phyloP scores from a whole-genome alignment of 2,888 invertebrate species.

The Eristalis pertinax region DNA sequence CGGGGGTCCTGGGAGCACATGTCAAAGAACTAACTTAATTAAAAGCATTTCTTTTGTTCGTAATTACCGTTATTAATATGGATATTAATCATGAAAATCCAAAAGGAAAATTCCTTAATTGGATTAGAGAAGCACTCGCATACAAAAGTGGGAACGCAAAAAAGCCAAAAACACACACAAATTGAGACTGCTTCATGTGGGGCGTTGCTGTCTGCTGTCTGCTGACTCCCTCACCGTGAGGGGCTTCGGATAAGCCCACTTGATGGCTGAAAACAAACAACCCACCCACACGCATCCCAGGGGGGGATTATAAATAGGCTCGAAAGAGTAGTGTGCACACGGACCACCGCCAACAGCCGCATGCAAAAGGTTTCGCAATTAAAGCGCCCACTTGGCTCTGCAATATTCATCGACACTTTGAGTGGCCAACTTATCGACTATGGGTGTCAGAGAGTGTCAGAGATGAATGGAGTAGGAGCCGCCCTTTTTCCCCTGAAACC shows the following conservation, averaged over 20 bases:
- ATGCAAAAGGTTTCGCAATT: neutral
- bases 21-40: constrained; percentile 62
- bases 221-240: neutral
- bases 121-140: constrained; percentile 29
- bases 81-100: constrained; percentile 57
- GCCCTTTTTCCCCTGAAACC: neutral
- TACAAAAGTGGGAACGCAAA: neutral
- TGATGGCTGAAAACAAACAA: neutral
- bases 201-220: neutral
- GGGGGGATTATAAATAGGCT: neutral
- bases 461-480: neutral
- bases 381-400: neutral
- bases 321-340: neutral
- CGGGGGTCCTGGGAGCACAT: constrained; percentile 32
- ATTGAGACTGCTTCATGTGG: neutral
- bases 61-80: constrained; percentile 55
- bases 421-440: neutral
- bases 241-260: neutral
- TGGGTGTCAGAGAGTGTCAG: no score
- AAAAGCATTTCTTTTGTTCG: constrained; percentile 57
- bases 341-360: neutral
- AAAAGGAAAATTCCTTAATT: constrained; percentile 47
- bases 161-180: neutral
- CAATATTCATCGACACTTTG: neutral
- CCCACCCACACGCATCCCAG: neutral